Evolutionary conservation across 2,797 vertebrate species (phyloP).

Genomic region (Dromococcyx pavoninus): DNA sequence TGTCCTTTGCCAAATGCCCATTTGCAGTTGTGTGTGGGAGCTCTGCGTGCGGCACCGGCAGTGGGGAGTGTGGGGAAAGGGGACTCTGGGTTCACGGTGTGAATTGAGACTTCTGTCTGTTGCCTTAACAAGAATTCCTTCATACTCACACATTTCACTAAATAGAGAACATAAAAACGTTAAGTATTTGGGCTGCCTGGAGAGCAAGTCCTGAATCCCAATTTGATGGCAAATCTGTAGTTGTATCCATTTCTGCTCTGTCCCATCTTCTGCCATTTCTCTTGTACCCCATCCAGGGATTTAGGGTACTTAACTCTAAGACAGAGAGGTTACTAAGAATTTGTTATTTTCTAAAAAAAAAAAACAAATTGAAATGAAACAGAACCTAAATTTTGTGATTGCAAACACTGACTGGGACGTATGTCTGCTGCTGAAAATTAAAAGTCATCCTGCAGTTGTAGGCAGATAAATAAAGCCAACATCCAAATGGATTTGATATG

Average conservation of each 20-base stretch:
- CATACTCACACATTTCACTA: rapidly evolving
- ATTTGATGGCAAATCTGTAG: background rate
- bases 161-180: rapidly evolving
- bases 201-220: background rate
- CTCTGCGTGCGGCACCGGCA: background rate
- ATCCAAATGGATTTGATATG: background rate
- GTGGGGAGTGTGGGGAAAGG: background rate
- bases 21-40: background rate
- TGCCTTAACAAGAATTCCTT: rapidly evolving
- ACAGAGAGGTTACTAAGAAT: background rate
- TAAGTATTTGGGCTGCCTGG: background rate
- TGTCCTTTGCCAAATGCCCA: rapidly evolving
- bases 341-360: background rate
- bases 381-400: background rate
- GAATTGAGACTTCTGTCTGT: background rate
- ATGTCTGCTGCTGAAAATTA: background rate
- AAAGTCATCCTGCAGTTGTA: background rate
- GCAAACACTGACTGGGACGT: background rate
- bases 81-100: rapidly evolving
- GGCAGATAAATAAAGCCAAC: background rate
- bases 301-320: background rate
- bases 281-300: background rate
- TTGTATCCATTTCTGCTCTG: background rate
- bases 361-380: background rate
- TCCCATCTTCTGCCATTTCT: background rate